phyloP scores from a whole-genome alignment of 2,797 vertebrate genomes.

The Schizothorax lantsangensis region DNA sequence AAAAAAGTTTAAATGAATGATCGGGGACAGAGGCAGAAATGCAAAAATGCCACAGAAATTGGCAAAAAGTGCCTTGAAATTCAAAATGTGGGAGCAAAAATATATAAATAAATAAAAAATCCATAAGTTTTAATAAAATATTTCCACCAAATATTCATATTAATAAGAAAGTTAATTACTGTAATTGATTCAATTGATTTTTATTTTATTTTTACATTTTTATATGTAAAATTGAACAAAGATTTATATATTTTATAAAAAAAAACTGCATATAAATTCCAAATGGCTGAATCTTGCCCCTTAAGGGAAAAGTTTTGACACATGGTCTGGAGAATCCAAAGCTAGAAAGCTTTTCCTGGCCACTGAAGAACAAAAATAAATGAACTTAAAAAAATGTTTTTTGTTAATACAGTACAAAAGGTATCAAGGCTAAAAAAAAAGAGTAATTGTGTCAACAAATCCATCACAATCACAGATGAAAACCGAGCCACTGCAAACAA shows the following conservation, averaged over 20 bases:
- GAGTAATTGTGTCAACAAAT: not conserved
- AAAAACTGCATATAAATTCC: too few relatives aligned
- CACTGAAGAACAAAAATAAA: not conserved
- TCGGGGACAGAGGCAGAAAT: not conserved
- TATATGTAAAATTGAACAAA: not conserved
- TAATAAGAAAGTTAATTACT: not conserved
- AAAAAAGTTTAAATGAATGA: too few relatives aligned
- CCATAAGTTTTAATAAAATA: not conserved
- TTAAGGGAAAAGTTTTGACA: not conserved
- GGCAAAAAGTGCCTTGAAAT: not conserved
- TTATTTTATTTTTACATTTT: not conserved
- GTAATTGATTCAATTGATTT: too few relatives aligned
- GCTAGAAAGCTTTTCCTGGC: not conserved
- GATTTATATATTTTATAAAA: not conserved
- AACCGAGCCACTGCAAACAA: slow-evolving; percentile 34
- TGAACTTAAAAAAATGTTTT: not conserved
- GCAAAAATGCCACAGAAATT: not conserved
- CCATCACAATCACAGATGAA: not conserved
- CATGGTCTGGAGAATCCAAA: not conserved
- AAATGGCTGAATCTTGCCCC: not conserved
- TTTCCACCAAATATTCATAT: not conserved
- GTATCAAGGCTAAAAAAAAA: not conserved
- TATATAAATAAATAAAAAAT: not conserved
- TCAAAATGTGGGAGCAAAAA: not conserved
- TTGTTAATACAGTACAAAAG: not conserved